phyloP scores from a whole-genome alignment of 2,888 invertebrate species.

The Ramazzottius varieornatus region DNA sequence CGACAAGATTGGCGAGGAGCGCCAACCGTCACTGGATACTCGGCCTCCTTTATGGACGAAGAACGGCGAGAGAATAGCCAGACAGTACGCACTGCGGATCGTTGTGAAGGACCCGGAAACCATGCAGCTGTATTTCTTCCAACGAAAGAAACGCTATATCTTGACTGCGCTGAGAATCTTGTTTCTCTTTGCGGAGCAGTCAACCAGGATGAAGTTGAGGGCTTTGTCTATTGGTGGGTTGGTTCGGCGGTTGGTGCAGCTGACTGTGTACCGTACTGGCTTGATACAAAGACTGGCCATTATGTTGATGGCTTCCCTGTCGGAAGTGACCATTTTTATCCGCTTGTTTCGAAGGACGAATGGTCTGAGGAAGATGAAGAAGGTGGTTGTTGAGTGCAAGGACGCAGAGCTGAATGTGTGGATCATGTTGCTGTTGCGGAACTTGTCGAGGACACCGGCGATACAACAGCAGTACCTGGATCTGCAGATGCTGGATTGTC shows the following conservation, averaged over 20 bases:
- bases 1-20: not conserved
- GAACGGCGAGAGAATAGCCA: not conserved
- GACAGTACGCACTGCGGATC: not conserved
- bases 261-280: not conserved
- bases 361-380: not conserved
- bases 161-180: not conserved
- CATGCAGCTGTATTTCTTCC: not conserved
- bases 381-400: not conserved
- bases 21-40: not conserved
- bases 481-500: not conserved
- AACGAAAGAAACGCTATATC: not conserved
- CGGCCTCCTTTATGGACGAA: not conserved
- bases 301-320: not conserved
- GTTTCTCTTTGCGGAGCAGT: not conserved
- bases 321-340: not conserved
- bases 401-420: not conserved
- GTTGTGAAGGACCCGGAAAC: not conserved
- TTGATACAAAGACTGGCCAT: not conserved
- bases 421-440: not conserved
- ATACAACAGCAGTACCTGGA: not conserved
- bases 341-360: not conserved
- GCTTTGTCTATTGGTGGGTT: not conserved
- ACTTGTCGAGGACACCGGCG: not conserved
- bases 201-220: not conserved
- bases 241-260: not conserved